These are phyloP conservation scores for Chloromyia formosa DNA, from an alignment of 2,888 invertebrate species.

Conservation along the genomic window DNA sequence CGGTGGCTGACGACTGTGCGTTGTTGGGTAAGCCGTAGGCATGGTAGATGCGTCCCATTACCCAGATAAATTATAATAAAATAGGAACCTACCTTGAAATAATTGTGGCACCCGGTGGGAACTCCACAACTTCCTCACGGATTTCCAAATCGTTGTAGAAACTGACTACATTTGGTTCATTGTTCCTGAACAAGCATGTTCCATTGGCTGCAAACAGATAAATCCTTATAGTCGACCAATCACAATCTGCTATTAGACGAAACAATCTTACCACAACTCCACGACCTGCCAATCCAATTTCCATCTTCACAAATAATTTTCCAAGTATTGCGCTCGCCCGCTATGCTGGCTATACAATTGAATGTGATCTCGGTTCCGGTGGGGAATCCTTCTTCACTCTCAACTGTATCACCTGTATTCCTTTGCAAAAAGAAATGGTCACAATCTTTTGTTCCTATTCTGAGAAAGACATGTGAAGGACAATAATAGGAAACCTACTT, in stretches of 20 bases:
- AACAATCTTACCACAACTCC: constrained; percentile 74
- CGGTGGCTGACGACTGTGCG: too few relatives aligned
- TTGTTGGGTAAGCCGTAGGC: too few relatives aligned
- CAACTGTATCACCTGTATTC: constrained; percentile 72
- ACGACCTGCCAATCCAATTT: constrained; percentile 82
- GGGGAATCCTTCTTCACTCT: constrained; percentile 75
- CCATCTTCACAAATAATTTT: constrained; percentile 86
- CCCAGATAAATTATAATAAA: too few relatives aligned
- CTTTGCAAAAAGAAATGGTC: constrained; percentile 55
- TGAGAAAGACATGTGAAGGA: too few relatives aligned
- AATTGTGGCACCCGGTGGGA: constrained; percentile 77
- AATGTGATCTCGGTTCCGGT: constrained; percentile 86
- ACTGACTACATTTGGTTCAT: constrained; percentile 81
- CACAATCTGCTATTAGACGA: neutral
- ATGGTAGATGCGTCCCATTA: too few relatives aligned
- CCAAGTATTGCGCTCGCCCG: constrained; percentile 86
- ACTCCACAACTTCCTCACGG: constrained; percentile 78
- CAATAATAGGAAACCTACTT: constrained; percentile 58
- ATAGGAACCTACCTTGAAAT: constrained; percentile 68
- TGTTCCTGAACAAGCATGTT: constrained; percentile 79
- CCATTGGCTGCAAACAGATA: constrained; percentile 67
- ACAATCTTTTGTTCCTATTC: neutral
- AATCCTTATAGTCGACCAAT: neutral
- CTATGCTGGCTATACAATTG: constrained; percentile 82
- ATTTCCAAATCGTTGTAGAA: constrained; percentile 84